Percentiles rank a stretch among this genome's conserved stretches.
Conservation (phyloP, 2,113 vertebrate species). For the Tichodroma muraria region DNA sequence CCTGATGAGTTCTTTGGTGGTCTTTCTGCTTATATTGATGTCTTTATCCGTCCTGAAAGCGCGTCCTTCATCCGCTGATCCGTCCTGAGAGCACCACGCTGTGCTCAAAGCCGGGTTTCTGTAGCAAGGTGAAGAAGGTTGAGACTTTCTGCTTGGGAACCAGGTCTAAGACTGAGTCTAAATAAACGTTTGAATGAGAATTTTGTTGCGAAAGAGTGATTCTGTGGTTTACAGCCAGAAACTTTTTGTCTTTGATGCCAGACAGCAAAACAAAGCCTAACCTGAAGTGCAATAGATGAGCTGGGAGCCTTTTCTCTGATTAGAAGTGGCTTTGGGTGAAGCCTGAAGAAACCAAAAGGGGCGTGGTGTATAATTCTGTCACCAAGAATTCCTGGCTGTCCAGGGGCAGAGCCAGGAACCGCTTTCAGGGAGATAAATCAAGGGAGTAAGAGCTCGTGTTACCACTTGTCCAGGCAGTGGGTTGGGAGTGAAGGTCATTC, state of each 20-base stretch:
- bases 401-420: background rate
- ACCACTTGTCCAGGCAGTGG: background rate
- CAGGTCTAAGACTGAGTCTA: background rate
- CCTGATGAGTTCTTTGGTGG: background rate
- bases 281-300: background rate
- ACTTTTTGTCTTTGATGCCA: background rate
- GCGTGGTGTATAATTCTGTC: background rate
- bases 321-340: background rate
- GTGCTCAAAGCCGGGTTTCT: background rate
- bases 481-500: background rate
- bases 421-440: background rate
- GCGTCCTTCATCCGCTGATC: background rate
- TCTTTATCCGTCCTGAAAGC: background rate
- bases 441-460: background rate
- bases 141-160: background rate
- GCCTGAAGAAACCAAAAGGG: background rate
- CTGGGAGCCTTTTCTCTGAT: background rate
- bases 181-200: background rate
- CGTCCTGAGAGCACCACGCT: background rate
- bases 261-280: background rate
- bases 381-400: slow-evolving; percentile 2
- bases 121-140: background rate
- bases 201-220: background rate
- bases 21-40: background rate
- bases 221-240: background rate